Base-by-base conservation (phyloP, 2,888 invertebrate species). In the Lasioglossum malachurum region DNA sequence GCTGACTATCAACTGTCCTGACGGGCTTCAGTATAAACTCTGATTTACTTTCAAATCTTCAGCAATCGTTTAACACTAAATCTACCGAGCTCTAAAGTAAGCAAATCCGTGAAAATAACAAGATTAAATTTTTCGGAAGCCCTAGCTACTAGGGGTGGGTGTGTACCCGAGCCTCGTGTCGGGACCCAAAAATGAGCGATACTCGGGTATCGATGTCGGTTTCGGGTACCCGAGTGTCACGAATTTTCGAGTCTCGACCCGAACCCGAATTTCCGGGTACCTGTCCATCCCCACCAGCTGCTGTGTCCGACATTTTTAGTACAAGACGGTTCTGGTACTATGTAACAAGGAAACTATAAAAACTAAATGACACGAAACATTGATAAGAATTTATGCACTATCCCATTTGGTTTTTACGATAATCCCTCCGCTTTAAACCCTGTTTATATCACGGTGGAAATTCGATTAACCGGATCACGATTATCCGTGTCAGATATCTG, bases 381-480 rank as follows among this genome's bases (percentile, higher is more conserved):
- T 64, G 27, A 64, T 31, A 64, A 64, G 31, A 2, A 64, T 64
- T 31, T 64, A 16, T 64, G 31, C 31, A 31, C 31, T 16, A 16
- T 64, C n/a, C 53, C 64, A 64, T 64, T 64, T 31, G 31, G 16
- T 16, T 31, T 64, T 31, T 64, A 64, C 64, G 31, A 64, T 16
- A 31, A 64, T 31, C 64, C 16, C 7, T 16, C 64, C 5, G 64
- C 64, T 64, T 64, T 64, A 64, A 64, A 31, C 16, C 14, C 3
- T 53, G 23, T 16, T 31, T 64, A 31, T 31, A 31, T 31, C 31
- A 64, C 64, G 31, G 64, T 64, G 12, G 31, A 27, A 16, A 64
- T 64, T 64, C 64, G 31, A 64, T 64, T 31, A 64, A 64, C 27
- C 64, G 31, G 31, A 64, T 64, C 64, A 31, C 64, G 64, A n/a